These are phyloP conservation scores for Lagopus muta DNA, from an alignment of 2,113 vertebrate genomes.

Conservation along the genomic window DNA sequence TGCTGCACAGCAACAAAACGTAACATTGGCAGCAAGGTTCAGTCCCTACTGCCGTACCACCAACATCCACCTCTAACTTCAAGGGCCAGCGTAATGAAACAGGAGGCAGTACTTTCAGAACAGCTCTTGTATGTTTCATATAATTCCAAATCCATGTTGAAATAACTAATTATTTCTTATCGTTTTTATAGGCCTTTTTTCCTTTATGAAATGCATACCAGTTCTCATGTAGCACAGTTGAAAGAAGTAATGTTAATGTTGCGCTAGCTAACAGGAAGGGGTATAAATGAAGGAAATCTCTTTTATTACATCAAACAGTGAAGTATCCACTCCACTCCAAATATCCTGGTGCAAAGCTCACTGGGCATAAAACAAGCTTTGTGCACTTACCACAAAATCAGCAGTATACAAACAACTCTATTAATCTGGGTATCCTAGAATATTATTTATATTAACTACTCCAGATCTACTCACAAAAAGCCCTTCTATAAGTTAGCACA, in stretches of 20 bases:
- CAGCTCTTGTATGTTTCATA: background rate
- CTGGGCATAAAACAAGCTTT: background rate
- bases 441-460: background rate
- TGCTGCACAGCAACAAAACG: too few species aligned
- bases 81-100: too few species aligned
- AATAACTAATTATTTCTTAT: background rate
- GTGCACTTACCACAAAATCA: background rate
- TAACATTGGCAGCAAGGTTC: too few species aligned
- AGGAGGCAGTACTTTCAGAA: too few species aligned
- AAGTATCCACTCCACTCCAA: background rate
- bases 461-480: background rate
- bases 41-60: too few species aligned
- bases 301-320: background rate
- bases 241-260: background rate
- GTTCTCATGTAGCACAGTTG: background rate
- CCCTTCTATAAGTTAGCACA: background rate
- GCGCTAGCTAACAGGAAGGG: background rate
- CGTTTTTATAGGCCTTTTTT: background rate
- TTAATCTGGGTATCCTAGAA: background rate
- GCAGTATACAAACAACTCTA: background rate
- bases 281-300: background rate
- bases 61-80: too few species aligned
- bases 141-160: background rate
- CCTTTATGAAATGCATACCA: background rate
- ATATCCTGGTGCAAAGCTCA: background rate